phyloP scores from a whole-genome alignment of 2,797 vertebrate genomes.

The Urophycis tenuis region DNA sequence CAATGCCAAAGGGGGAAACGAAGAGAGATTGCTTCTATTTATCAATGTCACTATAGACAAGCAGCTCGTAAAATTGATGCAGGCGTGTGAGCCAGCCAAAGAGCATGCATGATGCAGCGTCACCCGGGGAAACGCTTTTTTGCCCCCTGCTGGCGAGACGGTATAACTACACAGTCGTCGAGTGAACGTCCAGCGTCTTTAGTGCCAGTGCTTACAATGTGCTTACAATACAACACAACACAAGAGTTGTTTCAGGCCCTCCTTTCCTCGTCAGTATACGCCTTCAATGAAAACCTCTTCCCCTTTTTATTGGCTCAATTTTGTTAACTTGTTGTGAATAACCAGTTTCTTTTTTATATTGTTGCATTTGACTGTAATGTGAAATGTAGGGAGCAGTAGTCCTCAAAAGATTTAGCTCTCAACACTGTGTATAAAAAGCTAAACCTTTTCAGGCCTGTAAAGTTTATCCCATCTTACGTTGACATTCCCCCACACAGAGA shows the following conservation, averaged over 20 bases:
- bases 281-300: neutral
- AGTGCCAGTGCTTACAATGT: no score
- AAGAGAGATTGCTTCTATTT: slow-evolving; percentile 55
- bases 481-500: neutral
- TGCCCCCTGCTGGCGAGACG: slow-evolving; percentile 23
- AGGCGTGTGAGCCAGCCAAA: slow-evolving; percentile 33
- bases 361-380: neutral
- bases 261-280: neutral
- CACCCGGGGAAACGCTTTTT: slow-evolving; percentile 18
- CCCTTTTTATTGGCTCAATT: neutral
- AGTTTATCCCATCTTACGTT: neutral
- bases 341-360: neutral
- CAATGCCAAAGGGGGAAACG: slow-evolving; percentile 33
- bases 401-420: no score
- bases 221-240: no score
- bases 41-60: slow-evolving; percentile 61
- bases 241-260: no score
- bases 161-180: neutral
- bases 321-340: neutral
- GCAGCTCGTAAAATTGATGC: slow-evolving; percentile 50
- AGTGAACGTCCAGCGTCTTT: neutral
- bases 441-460: neutral
- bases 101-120: neutral
- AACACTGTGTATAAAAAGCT: neutral
- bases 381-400: neutral